Base-by-base conservation (phyloP, 2,888 invertebrate genomes). In the Ephialtes manifestator region DNA sequence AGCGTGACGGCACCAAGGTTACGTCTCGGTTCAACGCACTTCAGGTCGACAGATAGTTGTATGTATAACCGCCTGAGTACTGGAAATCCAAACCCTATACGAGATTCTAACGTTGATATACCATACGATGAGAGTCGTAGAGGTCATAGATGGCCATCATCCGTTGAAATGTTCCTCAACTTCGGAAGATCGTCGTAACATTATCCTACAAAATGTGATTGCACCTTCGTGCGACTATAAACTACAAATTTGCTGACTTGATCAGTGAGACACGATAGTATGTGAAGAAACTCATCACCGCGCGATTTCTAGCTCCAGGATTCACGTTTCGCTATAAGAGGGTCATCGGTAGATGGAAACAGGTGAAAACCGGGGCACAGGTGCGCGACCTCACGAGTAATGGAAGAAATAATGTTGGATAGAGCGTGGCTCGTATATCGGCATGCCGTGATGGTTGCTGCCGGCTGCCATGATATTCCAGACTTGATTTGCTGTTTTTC, bases 1-100 rank as follows among this genome's bases (percentile, higher is more conserved):
- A 90, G 91, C 93, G 92, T 93, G 92, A 93, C 93, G 93, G 88
- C 88, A 90, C 87, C 92, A 93, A 93, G 93, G 93, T 92, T 93
- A 90, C 88, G 88, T 89, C 83, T 89, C 87, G 92, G 93, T 93
- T 93, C 93, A 93, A 93, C 92, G 93, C 92, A 92, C 93, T 90
- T 91, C 88, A 88, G 88, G 90, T 88, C 90, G 89, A 90, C 89
- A 85, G 87, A 88, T 89, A 20, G 7, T 86, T 43, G 35, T n/a
- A 43, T n/a, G 48, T 46, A 70, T 28, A 46, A 8, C 18, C n/a
- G 28, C 31, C 8, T 20, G 5, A 63, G 28, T 51, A 28, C 60
- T 60, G 24, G 28, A 65, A 55, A 35, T 39, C 39, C 35, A 31
- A 72, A 46, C 28, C n/a, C 48, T 18, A 24, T 7, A 58, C 18